phyloP scores from a whole-genome alignment of 64 coral and sea anemone species.

The Actinia equina region DNA sequence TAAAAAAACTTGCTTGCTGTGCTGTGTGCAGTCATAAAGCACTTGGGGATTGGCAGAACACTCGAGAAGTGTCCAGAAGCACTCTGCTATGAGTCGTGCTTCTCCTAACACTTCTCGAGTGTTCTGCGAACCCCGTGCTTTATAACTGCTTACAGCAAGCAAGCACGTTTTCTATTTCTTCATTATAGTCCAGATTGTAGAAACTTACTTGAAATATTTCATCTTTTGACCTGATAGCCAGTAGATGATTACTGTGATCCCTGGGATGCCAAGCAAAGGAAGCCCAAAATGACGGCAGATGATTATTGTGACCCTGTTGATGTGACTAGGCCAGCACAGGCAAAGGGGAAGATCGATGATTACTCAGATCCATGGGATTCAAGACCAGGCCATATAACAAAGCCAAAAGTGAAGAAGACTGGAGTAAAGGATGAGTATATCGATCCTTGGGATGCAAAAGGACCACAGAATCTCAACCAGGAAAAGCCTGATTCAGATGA shows the following conservation, averaged over 20 bases:
- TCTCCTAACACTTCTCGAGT: too few species aligned
- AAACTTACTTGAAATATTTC: too few species aligned
- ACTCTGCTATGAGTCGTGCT: too few species aligned
- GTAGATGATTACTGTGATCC: slow-evolving; percentile 69
- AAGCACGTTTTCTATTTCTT: too few species aligned
- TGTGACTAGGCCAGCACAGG: slow-evolving; percentile 7
- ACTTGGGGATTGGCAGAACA: too few species aligned
- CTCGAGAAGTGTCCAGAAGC: too few species aligned
- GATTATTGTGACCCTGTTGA: slow-evolving; percentile 54
- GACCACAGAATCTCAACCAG: not conserved
- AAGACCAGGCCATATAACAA: slow-evolving; percentile 21
- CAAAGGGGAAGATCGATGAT: slow-evolving; percentile 47
- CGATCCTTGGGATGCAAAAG: slow-evolving; percentile 87
- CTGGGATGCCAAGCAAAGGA: slow-evolving; percentile 53
- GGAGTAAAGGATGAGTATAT: slow-evolving; percentile 68
- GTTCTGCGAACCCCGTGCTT: too few species aligned
- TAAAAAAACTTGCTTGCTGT: too few species aligned
- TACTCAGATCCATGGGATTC: slow-evolving; percentile 80
- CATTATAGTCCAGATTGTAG: too few species aligned
- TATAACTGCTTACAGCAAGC: too few species aligned
- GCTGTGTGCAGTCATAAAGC: too few species aligned
- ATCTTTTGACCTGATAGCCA: not conserved
- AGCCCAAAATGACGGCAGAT: not conserved
- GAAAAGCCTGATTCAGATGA: slow-evolving; percentile 44
- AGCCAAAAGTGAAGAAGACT: not conserved